Conservation (phyloP, 2,888 invertebrate genomes). For the Camptogramma bilineatum region DNA sequence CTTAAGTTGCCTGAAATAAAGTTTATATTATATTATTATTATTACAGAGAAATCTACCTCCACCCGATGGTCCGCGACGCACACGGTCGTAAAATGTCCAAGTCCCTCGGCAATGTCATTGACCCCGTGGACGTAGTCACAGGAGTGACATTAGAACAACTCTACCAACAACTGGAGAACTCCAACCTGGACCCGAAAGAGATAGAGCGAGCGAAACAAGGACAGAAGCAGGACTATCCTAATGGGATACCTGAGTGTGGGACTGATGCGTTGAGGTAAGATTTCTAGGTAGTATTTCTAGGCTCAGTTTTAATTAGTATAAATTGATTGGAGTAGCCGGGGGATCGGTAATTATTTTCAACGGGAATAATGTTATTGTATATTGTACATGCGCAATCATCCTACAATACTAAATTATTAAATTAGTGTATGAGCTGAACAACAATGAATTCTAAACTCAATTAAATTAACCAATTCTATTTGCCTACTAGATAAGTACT, state of each 20-base stretch:
- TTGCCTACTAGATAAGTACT: no score
- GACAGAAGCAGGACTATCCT: constrained; percentile 92
- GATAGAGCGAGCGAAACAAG: constrained; percentile 89
- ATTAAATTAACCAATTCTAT: no score
- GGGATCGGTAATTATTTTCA: background rate
- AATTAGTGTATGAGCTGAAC: no score
- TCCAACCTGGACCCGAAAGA: constrained; percentile 96
- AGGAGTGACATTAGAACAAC: constrained; percentile 92
- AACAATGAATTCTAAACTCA: no score
- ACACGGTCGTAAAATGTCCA: constrained; percentile 99
- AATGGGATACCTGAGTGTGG: constrained; percentile 99
- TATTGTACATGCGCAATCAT: no score
- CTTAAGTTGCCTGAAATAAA: no score
- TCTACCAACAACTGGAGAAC: constrained; percentile 89
- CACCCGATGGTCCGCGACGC: constrained; percentile 99
- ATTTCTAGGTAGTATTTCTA: background rate
- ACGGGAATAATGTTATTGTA: background rate
- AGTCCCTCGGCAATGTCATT: constrained; percentile 98
- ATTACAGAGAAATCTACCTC: constrained; percentile 91
- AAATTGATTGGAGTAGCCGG: background rate
- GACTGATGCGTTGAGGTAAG: constrained; percentile 93
- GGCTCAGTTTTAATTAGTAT: background rate
- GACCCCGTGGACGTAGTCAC: constrained; percentile 98
- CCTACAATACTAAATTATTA: no score
- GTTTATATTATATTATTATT: no score